These are phyloP conservation scores for Agriopis marginaria DNA, from an alignment of 2,888 invertebrate genomes.

Conservation along the genomic window DNA sequence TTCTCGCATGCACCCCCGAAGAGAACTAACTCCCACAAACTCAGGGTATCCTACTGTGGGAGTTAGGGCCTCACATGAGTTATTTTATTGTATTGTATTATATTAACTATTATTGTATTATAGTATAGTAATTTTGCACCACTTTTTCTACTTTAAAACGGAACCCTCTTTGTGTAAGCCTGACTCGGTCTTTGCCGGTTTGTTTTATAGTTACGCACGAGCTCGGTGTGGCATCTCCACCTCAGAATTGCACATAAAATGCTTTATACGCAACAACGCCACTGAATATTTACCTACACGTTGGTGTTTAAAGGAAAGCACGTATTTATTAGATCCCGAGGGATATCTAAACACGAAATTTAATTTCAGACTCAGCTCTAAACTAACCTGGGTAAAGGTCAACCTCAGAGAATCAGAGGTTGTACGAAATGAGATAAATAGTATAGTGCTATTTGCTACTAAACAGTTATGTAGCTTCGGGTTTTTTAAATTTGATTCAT, in stretches of 20 bases:
- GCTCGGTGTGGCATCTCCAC: neutral
- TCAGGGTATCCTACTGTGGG: no score
- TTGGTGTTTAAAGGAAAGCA: neutral
- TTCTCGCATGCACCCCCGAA: no score
- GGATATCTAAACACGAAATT: constrained; percentile 10
- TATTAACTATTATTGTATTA: no score
- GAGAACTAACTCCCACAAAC: no score
- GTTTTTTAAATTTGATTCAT: no score
- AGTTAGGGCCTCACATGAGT: no score
- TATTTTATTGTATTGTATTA: no score
- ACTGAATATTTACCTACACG: neutral
- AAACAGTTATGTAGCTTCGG: neutral
- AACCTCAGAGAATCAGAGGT: constrained; percentile 9
- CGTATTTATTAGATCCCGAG: neutral
- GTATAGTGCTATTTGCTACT: neutral
- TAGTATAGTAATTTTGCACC: no score
- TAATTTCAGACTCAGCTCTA: constrained; percentile 18
- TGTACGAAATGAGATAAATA: neutral
- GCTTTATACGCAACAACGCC: constrained; percentile 1
- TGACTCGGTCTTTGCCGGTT: no score
- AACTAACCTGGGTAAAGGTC: constrained; percentile 18
- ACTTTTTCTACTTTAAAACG: no score
- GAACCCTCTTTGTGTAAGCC: no score
- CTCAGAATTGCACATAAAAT: constrained; percentile 3
- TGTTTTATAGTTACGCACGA: neutral